These are phyloP conservation scores for Aspidiotus destructor DNA, from an alignment of 2,888 invertebrate species.

Conservation along the genomic window DNA sequence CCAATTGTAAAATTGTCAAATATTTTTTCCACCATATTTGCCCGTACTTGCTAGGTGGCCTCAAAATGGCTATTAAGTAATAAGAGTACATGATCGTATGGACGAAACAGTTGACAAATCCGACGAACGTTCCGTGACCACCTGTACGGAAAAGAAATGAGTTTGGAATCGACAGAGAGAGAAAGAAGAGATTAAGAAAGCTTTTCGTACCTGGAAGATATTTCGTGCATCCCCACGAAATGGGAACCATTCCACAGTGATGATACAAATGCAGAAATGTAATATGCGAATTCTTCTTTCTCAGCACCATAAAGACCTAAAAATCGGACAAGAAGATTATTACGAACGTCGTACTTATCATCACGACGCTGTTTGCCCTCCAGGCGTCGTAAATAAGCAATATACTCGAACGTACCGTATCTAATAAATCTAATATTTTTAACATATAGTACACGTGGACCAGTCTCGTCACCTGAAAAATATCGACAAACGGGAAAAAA, in stretches of 20 bases:
- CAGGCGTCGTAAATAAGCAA: too few relatives aligned
- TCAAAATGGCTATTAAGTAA: constrained; percentile 59
- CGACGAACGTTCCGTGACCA: constrained; percentile 56
- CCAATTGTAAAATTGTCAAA: constrained; percentile 35
- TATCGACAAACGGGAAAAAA: background rate
- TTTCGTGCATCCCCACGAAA: constrained; percentile 57
- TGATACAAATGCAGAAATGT: constrained; percentile 82
- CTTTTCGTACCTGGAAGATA: background rate
- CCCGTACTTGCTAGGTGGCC: constrained; percentile 41
- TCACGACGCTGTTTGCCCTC: too few relatives aligned
- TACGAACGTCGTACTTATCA: too few relatives aligned
- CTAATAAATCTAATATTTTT: background rate
- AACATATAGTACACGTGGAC: background rate
- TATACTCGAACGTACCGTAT: background rate
- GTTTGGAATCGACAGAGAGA: too few relatives aligned
- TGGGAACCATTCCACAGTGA: constrained; percentile 66
- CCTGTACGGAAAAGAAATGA: constrained; percentile 43
- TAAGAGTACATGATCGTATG: constrained; percentile 75
- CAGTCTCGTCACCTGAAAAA: background rate
- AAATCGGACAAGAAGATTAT: background rate
- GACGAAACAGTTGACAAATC: constrained; percentile 61
- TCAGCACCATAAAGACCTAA: constrained; percentile 56
- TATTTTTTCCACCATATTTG: constrained; percentile 36
- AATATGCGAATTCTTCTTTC: constrained; percentile 80
- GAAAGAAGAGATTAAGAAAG: background rate